Base-by-base conservation (phyloP, 1,140 invertebrate genomes). In the Diorhabda carinulata region DNA sequence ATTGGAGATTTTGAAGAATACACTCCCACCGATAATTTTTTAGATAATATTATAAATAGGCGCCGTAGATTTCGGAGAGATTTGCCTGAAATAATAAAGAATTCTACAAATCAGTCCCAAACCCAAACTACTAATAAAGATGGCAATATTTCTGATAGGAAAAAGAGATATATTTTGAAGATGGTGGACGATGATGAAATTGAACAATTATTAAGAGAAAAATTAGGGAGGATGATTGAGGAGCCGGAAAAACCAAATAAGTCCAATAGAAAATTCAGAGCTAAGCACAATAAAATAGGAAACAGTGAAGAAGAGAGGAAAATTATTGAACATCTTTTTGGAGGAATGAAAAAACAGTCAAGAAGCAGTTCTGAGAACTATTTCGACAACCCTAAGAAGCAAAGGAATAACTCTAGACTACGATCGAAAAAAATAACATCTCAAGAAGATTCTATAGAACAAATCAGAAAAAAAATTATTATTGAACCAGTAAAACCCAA, bases 91-190 rank as follows among this genome's bases (percentile, higher is more conserved):
- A 3, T 45, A 64, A 47, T 43, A 43, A 10, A 61, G 56, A 10
- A 67, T 43, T 65, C 52, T 56, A 8, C 43, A 65, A 56, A 2
- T 2, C 10, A 58, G 10, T 67, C 61, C 7, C 68, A 56, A 8
- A 43, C 42, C 5, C 6, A 43, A 8, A 62, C 9, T 6, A 58
- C 66, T 2, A 47, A 5, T 67, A n/a, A 5, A 69, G 63, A 41
- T 9, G n/a, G n/a, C n/a, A 3, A 8, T 8, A 44, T 47, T 60
- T 56, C 61, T 56, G 6, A 8, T 10, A 61, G 75, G 57, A 70
- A 74, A 42, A 76, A 76, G 67, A 63, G 75, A 5, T 76, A 74
- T 60, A 69, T 76, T 3, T 5, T 76, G n/a, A 73, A 74, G 42
- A 64, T 73, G 45, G 75, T 76, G 4, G 67, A 76, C 65, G 75